These are phyloP conservation scores for Agrochola circellaris DNA, from an alignment of 2,888 invertebrate genomes.

Conservation along the genomic window DNA sequence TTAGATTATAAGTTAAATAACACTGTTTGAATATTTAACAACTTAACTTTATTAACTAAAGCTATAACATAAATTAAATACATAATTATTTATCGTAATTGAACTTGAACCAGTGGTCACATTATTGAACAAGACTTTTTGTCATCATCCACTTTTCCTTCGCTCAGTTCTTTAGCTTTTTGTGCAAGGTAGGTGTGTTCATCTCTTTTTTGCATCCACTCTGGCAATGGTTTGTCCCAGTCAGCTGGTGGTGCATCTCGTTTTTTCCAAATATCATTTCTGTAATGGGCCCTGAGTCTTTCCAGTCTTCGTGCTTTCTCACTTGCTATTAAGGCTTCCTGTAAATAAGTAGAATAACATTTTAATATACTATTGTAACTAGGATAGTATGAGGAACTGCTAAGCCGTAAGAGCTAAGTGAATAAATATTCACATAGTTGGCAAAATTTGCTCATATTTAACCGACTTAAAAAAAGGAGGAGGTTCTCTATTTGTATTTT, in stretches of 20 bases:
- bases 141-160: constrained; percentile 76
- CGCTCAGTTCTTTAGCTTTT: constrained; percentile 92
- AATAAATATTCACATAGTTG: too few species aligned
- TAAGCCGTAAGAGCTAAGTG: neutral
- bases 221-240: constrained; percentile 95
- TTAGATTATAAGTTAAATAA: constrained; percentile 7
- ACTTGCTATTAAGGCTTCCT: constrained; percentile 93
- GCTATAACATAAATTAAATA: constrained; percentile 57
- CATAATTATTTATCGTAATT: constrained; percentile 37
- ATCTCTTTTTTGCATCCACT: constrained; percentile 93
- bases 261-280: constrained; percentile 95
- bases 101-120: constrained; percentile 70
- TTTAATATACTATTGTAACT: neutral
- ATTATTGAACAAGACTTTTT: constrained; percentile 81
- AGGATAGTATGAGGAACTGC: too few species aligned
- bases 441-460: neutral
- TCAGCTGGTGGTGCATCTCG: constrained; percentile 94
- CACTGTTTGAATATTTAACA: constrained; percentile 36
- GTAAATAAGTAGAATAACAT: constrained; percentile 47
- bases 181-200: constrained; percentile 92
- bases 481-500: too few species aligned
- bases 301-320: constrained; percentile 92
- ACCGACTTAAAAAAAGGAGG: too few species aligned
- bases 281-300: constrained; percentile 92
- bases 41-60: constrained; percentile 48